Evolutionary conservation across 1,140 invertebrate species (phyloP), one percentile per base, ranked within the genome.

Genomic region (Drosophila burlai): DNA sequence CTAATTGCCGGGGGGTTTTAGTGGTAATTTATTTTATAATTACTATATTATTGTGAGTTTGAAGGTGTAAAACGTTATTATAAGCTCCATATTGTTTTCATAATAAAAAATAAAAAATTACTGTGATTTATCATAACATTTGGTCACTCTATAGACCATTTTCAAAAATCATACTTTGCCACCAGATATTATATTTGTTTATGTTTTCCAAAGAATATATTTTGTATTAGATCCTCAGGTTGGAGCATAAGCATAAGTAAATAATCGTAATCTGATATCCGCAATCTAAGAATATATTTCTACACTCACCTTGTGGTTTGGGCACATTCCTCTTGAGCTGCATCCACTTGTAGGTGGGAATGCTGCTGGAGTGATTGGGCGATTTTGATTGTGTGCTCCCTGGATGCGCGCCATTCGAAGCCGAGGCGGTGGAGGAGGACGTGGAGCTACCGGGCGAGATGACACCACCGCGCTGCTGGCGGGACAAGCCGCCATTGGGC

Each of bases 261-360:
- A n/a, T n/a, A n/a, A n/a, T n/a, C n/a, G n/a, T 31, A 31, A 31
- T 31, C 31, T 31, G 31, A 31, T 31, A 31, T 31, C 8, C 31
- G 2, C 38, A 40, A 16, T 1, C 38, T 40, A 16, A 18, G 9
- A 21, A 45, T 18, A 45, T 45, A 45, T 45, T 18, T 18, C 3
- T 15, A 24, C 38, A 94, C 96, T 96, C 93, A 98, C 97, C 96
- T 92, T 96, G 93, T 75, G 97, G 97, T 94, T 98, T 99, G 4
- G 98, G 97, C 74, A 98, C 96, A 93, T 98, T 98, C 93, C 98
- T 95, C 93, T 98, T 99, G 80, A 98, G 97, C 94, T 98, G 98
- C 98, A 99, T 99, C 98, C 98, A 98, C 93, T 99, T 99, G 93
- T 98, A 99, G 1, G 97, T 98, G 21, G 97, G 97, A 45, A 98